A percentile compares a stretch with the other conserved stretches of the same genome.
phyloP scores from a whole-genome alignment of 2,113 vertebrate species.

The Podilymbus podiceps region DNA sequence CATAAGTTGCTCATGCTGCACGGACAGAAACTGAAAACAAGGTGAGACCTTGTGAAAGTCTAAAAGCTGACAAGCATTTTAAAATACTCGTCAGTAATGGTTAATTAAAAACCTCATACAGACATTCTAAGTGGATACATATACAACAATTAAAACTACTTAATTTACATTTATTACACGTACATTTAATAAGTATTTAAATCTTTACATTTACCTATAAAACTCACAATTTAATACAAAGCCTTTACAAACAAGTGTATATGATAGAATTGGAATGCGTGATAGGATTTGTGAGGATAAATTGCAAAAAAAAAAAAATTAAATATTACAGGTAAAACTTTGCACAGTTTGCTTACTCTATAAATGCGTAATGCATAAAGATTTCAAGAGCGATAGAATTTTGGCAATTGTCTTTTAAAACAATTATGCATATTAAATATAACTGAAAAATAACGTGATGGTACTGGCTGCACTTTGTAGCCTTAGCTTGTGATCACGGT shows the following conservation, averaged over 20 bases:
- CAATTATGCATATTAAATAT: not conserved
- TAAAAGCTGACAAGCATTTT: not conserved
- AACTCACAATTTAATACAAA: not conserved
- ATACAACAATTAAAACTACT: not conserved
- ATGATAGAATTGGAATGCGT: not conserved
- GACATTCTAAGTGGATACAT: not conserved
- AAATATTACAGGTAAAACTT: not conserved
- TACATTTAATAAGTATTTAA: not conserved
- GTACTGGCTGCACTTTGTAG: not conserved
- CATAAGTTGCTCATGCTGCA: conserved; percentile 86
- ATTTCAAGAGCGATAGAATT: not conserved
- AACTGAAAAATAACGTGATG: not conserved
- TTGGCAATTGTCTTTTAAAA: not conserved
- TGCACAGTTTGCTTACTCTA: not conserved
- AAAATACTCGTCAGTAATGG: not conserved
- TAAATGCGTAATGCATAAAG: not conserved
- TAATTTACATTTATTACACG: not conserved
- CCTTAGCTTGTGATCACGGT: not conserved
- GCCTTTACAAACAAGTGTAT: not conserved
- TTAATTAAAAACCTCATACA: too few relatives aligned
- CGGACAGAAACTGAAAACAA: conserved; percentile 90
- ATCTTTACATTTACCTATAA: not conserved
- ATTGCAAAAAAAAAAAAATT: too few relatives aligned
- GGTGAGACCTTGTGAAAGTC: conserved; percentile 62
- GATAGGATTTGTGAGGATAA: not conserved